Percentiles rank a stretch among this genome's conserved stretches.
phyloP scores from a whole-genome alignment of 53 echinoderm and acorn worm species.

The Holothuria leucospilota region DNA sequence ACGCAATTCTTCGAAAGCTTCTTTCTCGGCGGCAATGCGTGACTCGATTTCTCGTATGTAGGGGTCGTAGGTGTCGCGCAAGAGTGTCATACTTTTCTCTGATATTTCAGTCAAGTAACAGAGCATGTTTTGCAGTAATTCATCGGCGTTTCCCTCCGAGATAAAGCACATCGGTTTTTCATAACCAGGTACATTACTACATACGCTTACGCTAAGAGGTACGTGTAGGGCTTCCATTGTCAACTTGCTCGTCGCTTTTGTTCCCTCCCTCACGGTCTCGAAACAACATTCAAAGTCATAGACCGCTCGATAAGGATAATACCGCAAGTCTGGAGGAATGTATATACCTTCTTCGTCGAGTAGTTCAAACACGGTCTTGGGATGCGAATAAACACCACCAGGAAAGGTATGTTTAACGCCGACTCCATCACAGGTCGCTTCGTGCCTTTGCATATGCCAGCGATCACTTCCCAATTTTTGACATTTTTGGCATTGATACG shows the following conservation, averaged over 20 bases:
- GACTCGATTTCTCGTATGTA: background rate
- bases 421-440: constrained; percentile 53
- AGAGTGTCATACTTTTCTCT: background rate
- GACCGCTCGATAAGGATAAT: too few relatives aligned
- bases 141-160: background rate
- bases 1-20: background rate
- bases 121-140: background rate
- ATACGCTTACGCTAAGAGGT: background rate
- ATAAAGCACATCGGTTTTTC: constrained; percentile 19
- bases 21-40: background rate
- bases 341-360: too few relatives aligned
- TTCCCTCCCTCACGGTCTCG: too few relatives aligned
- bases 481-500: too few relatives aligned
- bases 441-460: constrained; percentile 30
- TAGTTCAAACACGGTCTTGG: too few relatives aligned
- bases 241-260: too few relatives aligned
- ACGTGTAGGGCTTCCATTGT: constrained; percentile 14
- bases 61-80: background rate
- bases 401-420: too few relatives aligned
- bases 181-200: constrained; percentile 34
- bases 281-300: too few relatives aligned
- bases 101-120: background rate
- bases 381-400: too few relatives aligned
- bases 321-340: too few relatives aligned
- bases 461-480: background rate